Evolutionary conservation across 2,888 invertebrate species (phyloP).

Genomic region (Frankliniella fusca): DNA sequence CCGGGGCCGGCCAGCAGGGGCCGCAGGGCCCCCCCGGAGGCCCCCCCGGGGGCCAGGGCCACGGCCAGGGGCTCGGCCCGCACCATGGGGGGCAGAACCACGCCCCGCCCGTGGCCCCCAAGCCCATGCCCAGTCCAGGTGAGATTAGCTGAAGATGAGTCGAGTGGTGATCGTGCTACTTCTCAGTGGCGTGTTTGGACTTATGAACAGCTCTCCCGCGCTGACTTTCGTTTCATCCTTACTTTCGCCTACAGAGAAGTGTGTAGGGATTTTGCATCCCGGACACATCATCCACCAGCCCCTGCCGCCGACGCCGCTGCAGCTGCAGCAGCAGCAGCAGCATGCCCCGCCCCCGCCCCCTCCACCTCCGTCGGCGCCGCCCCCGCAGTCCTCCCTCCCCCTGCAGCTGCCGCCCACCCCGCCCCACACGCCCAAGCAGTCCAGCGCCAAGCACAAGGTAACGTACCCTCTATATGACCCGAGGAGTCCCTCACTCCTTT

Average conservation of each 20-base stretch:
- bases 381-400: constrained; percentile 47
- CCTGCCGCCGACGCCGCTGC: constrained; percentile 44
- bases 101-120: constrained; percentile 39
- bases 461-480: no score
- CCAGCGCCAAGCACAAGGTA: constrained; percentile 42
- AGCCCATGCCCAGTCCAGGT: constrained; percentile 37
- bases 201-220: no score
- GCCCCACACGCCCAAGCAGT: constrained; percentile 40
- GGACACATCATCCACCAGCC: constrained; percentile 41
- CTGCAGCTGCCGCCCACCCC: constrained; percentile 39
- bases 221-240: no score
- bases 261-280: constrained; percentile 2
- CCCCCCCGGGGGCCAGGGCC: constrained; percentile 39
- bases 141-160: no score
- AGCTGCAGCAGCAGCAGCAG: constrained; percentile 39
- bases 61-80: constrained; percentile 38
- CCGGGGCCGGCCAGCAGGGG: constrained; percentile 32
- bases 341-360: constrained; percentile 48
- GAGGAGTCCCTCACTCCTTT: no score
- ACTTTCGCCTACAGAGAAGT: background rate
- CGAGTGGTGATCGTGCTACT: no score
- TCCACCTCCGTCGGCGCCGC: constrained; percentile 47
- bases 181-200: no score
- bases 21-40: constrained; percentile 36
- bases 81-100: constrained; percentile 41